Conservation (phyloP, 1,140 invertebrate genomes). For the Lepidurus packardi region DNA sequence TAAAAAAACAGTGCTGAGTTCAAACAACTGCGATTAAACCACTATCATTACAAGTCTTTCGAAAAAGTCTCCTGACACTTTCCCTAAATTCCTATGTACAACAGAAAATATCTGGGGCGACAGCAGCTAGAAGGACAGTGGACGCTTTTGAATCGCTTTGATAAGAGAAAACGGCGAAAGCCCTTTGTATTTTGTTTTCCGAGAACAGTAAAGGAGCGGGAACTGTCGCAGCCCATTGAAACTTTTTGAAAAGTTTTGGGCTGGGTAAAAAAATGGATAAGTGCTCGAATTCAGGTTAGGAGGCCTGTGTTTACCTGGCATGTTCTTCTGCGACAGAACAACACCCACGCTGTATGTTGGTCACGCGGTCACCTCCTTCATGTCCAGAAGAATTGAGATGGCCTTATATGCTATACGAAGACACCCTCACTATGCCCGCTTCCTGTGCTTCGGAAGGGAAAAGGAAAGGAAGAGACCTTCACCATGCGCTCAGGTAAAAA, state of each 20-base stretch:
- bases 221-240: background rate
- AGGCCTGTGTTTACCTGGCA: background rate
- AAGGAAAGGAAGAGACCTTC: background rate
- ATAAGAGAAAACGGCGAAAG: background rate
- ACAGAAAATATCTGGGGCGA: background rate
- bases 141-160: background rate
- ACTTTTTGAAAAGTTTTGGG: background rate
- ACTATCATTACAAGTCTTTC: background rate
- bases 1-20: background rate
- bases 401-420: background rate
- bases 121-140: background rate
- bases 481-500: background rate
- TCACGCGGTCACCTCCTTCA: background rate
- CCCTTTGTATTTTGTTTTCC: background rate
- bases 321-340: background rate
- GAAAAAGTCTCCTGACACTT: background rate
- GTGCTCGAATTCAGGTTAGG: background rate
- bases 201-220: background rate
- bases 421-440: background rate
- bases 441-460: background rate
- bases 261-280: conserved; percentile 5
- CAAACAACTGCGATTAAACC: background rate
- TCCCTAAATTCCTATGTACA: background rate
- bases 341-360: conserved; percentile 20
- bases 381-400: background rate